Base-by-base conservation (phyloP, 2,113 vertebrate species). In the Pteronura brasiliensis region DNA sequence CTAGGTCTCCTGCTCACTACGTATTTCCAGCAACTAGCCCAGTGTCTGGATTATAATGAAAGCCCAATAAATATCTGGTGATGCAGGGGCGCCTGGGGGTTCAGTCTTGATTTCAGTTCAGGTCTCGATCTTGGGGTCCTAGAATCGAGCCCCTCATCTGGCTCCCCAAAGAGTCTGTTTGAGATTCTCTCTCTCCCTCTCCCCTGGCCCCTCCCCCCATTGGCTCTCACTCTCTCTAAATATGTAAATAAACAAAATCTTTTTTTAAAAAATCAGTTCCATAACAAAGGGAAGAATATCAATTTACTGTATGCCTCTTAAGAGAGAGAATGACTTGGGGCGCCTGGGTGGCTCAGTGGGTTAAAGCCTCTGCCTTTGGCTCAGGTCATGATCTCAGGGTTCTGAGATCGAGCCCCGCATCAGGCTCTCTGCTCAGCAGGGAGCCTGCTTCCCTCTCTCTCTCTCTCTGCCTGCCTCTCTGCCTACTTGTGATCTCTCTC, bases 121-220 rank as follows among this genome's bases (percentile, higher is more conserved):
- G 67, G 67, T 69, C 67, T 20, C 7, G 7, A 69, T 21, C 67
- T 69, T 36, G 34, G 67, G 14, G 63, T 34, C 31, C 31, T 34
- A 31, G 34, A 36, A n/a, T 36, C 1, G 8, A n/a, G 34, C 17
- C 17, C 34, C 4, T 0, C 18, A 69, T 36, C 34, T 9, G 6
- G 34, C 34, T 36, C 67, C 34, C 7, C 8, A 4, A 36, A n/a
- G 67, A 69, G 67, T 36, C 67, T 20, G 18, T 8, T 69, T 36
- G 67, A 69, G 67, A 69, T 20, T 69, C 67, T n/a, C 34, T 69
- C 34, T 36, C 67, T 36, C 31, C 65, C 31, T 67, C 14, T 61
- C 59, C 59, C 59, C 12, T 10, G 0, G 9, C 59, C 25, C 59
- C 25, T 59, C 12, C 34, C 17, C 67, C 34, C 1, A 36, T 34